These are phyloP conservation scores for Drymodes brunneopygia DNA, from an alignment of 2,113 vertebrate species.

Conservation along the genomic window DNA sequence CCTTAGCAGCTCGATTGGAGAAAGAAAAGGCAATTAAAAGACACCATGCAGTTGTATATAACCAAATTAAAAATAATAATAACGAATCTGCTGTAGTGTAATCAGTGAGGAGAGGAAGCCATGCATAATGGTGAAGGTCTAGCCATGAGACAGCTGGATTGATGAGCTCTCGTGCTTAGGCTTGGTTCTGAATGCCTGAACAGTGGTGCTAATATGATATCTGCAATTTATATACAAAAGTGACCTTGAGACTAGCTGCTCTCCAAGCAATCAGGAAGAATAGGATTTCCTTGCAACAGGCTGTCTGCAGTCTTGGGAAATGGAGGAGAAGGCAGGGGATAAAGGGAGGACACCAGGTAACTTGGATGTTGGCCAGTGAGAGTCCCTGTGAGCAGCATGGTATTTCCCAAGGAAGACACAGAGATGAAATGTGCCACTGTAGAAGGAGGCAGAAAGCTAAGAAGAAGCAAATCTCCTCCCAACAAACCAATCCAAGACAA, in stretches of 20 bases:
- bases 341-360: background rate
- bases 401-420: background rate
- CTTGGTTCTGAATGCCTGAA: conserved; percentile 4
- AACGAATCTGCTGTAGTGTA: conserved; percentile 1
- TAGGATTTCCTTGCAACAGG: background rate
- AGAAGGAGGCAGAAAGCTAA: background rate
- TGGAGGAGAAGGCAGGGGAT: background rate
- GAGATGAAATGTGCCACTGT: background rate
- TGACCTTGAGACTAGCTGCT: conserved; percentile 23
- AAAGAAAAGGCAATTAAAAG: conserved; percentile 49
- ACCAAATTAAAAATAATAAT: conserved; percentile 13
- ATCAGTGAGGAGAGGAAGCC: conserved; percentile 16
- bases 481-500: background rate
- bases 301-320: background rate
- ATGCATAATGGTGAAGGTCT: background rate
- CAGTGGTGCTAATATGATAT: background rate
- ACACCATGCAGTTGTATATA: conserved; percentile 3
- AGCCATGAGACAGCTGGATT: background rate
- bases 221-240: conserved; percentile 20
- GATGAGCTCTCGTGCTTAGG: conserved; percentile 3
- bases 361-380: background rate
- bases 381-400: background rate
- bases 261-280: background rate
- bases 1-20: background rate
- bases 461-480: background rate